phyloP scores from a whole-genome alignment of 1,140 invertebrate genomes.

The Pteromalus puparum region DNA sequence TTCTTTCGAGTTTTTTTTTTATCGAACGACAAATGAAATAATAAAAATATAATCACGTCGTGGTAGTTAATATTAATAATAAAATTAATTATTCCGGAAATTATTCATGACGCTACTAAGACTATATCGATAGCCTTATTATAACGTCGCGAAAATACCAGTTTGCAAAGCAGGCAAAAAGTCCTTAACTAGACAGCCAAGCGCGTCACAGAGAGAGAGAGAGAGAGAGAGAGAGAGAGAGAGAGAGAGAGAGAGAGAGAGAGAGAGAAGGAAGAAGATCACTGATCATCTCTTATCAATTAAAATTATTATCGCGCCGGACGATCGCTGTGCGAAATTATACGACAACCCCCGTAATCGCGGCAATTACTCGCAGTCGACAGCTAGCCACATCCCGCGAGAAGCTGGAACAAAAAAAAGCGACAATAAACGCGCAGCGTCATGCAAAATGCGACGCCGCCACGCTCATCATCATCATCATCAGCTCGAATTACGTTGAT shows the following conservation, averaged over 20 bases:
- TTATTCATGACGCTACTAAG: background rate
- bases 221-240: too few species aligned
- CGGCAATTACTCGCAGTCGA: conserved; percentile 23
- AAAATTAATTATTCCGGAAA: background rate
- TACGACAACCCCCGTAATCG: conserved; percentile 9
- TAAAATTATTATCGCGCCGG: conserved; percentile 2
- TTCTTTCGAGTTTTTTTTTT: too few species aligned
- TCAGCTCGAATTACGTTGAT: conserved; percentile 53
- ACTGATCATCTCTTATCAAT: conserved; percentile 3
- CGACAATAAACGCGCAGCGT: conserved; percentile 17
- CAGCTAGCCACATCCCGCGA: background rate
- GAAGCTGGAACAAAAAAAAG: conserved; percentile 36
- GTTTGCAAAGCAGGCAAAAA: background rate
- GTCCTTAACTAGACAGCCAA: background rate
- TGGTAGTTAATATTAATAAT: too few species aligned
- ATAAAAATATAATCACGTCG: too few species aligned
- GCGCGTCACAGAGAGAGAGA: background rate
- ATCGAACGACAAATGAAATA: too few species aligned
- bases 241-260: too few species aligned
- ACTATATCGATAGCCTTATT: background rate
- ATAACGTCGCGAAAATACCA: background rate
- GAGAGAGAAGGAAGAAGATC: too few species aligned
- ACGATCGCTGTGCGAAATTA: background rate
- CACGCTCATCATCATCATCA: conserved; percentile 23
- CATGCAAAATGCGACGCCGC: background rate